Base-by-base conservation (phyloP, 2,888 invertebrate genomes). In the Drosophila setosimentum region DNA sequence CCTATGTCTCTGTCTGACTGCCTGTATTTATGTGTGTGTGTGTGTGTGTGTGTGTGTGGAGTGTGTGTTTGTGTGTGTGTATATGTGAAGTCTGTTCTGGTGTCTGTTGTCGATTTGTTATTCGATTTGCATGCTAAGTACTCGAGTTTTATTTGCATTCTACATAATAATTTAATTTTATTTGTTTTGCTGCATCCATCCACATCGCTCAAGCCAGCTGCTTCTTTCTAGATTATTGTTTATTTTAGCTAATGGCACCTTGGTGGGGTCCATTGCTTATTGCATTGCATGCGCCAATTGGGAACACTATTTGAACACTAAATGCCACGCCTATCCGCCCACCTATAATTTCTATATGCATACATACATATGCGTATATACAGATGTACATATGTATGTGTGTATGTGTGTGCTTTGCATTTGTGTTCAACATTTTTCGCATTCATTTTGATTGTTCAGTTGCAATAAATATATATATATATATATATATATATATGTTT, bases 141-240 rank as follows among this genome's bases (percentile, higher is more conserved):
- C 76, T 73, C 71, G 72, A 76, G 71, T 87, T 81, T 89, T 84
- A 89, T 89, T 87, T 81, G 73, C 89, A 87, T 81, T 83, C 87
- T 74, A 84, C 89, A 84, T 84, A 83, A 89, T 84, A 89, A 89
- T 84, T 89, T 89, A 84, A 84, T 89, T 84, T 84, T 84, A 89
- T 84, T 84, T 87, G 84, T 84, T 89, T 87, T 70, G 82, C 84
- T 89, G 89, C 89, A 89, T 81, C 69, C 78, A 55, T 55, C 33
- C 55, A 67, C 62, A 57, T 70, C 51, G 75, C 72, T 61, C 65
- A 66, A 73, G 53, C 73, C 78, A 64, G 59, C 67, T 73, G 78
- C 72, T 58, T 29, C 55, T 29, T 55, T n/a, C 37, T 11, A n/a
- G 37, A 68, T 80, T 76, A 71, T 78, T 80, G 73, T 80, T 77